Evolutionary conservation across 1,140 invertebrate species (phyloP).

Genomic region (Brachionus manjavacas): DNA sequence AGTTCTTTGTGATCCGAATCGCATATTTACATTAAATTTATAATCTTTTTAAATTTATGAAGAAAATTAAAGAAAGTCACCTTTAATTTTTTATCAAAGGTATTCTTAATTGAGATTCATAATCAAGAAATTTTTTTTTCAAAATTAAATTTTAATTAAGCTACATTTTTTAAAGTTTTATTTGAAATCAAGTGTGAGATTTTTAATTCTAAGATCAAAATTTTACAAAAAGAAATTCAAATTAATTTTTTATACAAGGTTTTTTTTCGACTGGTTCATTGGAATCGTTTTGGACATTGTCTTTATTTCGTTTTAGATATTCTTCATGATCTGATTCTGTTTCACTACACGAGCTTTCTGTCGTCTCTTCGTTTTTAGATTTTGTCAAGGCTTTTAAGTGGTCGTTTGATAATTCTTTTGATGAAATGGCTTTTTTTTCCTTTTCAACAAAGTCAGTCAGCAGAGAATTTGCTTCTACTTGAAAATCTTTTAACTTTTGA

Average conservation of each 20-base stretch:
- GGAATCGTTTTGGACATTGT: not conserved
- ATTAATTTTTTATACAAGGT: not conserved
- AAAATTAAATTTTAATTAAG: too few species aligned
- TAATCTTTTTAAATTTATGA: too few species aligned
- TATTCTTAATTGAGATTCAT: too few species aligned
- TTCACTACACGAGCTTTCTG: not conserved
- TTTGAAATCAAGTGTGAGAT: too few species aligned
- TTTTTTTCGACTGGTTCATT: slow-evolving; percentile 29
- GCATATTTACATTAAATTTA: too few species aligned
- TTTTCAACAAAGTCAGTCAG: slow-evolving; percentile 29
- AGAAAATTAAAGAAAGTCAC: too few species aligned
- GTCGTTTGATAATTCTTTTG: not conserved
- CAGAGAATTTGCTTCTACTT: not conserved
- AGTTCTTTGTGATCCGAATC: too few species aligned
- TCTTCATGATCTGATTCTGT: slow-evolving; percentile 1
- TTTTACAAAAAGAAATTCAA: not conserved
- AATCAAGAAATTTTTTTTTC: too few species aligned
- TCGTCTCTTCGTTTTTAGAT: not conserved
- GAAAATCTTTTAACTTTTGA: slow-evolving; percentile 14
- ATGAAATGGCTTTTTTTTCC: slow-evolving; percentile 11
- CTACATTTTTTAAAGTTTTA: too few species aligned
- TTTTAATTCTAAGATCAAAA: not conserved
- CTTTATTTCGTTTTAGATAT: not conserved
- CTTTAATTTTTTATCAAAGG: too few species aligned
- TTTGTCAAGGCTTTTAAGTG: not conserved